Evolutionary conservation across 2,888 invertebrate species (phyloP), one percentile per base, ranked within the genome.

Genomic region (Hedya salicella): DNA sequence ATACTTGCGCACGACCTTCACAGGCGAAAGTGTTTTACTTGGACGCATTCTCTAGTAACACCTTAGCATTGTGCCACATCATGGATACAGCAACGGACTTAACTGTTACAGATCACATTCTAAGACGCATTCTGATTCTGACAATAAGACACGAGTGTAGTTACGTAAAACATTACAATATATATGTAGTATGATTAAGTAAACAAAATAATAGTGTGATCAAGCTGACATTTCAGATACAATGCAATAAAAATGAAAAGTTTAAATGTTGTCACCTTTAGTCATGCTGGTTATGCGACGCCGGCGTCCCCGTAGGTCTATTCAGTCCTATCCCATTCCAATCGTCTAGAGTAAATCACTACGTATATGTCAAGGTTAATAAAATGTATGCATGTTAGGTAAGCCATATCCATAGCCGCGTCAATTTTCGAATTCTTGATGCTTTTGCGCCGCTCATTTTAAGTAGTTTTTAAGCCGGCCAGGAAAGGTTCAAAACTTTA

Each of bases 21-120:
- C 68, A 30, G 69, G 85, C 69, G 88, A 89, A 89, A 89, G 89
- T 88, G 86, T 85, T 88, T 86, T 79, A 83, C 82, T 84, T 78
- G 76, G 80, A 81, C 77, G 75, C 78, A 83, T 85, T 81, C 59
- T 68, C 48, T 21, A 32, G 21, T 59, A 49, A 60, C 68, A 30
- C 36, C 46, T 52, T 53, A 54, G 60, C 54, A 40, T 54, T 66
- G 53, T 53, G 48, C 40, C 46, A 61, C 42, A 54, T 54, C 48
- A 60, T 61, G 50, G 48, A 49, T 32, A 46, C 21, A 66, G 42
- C 50, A 14, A 25, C 16, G 11, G 17, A 56, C n/a, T n/a, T n/a
- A n/a, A n/a, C 30, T 36, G 13, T 36, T 32, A 9, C 36, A 9
- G 36, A 36, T 11, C 8, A 36, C 2, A 36, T 36, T 9, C 0